Evolutionary conservation across 2,797 vertebrate genomes (phyloP).

Genomic region (Vultur gryphus): DNA sequence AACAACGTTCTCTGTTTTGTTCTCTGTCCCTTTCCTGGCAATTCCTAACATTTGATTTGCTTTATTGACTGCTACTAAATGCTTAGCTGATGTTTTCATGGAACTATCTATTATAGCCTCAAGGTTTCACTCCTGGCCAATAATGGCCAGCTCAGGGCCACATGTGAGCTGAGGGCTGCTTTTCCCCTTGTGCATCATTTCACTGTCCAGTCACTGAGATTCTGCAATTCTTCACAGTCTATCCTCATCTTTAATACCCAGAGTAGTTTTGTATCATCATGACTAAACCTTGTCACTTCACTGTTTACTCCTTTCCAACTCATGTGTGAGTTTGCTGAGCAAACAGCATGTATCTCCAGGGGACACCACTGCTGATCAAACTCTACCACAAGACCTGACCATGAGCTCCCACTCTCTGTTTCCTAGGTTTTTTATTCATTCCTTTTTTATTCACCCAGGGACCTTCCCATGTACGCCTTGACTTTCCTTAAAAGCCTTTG

Average conservation of each 20-base stretch:
- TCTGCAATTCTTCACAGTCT: not conserved
- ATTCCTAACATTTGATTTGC: not conserved
- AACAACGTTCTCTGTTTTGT: not conserved
- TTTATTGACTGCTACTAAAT: not conserved
- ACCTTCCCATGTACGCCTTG: not conserved
- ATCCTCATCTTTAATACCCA: not conserved
- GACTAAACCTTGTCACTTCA: not conserved
- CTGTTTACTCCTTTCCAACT: not conserved
- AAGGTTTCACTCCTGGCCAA: not conserved
- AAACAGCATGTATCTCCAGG: not conserved
- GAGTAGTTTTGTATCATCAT: not conserved
- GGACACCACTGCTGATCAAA: not conserved
- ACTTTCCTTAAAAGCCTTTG: conserved; percentile 40
- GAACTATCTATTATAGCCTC: not conserved
- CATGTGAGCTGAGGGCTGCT: not conserved
- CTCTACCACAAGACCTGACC: not conserved
- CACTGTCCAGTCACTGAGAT: not conserved
- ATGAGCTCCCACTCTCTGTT: not conserved
- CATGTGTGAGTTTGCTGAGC: not conserved
- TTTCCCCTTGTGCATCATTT: not conserved
- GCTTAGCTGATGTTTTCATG: not conserved
- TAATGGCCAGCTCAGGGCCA: not conserved
- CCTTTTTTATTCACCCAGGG: not conserved
- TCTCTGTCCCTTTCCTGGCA: not conserved
- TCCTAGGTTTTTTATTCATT: not conserved